A percentile compares a stretch with the other conserved stretches of the same genome.
Evolutionary conservation across 1,140 invertebrate genomes (phyloP).

Genomic region (Epicauta chinensis): DNA sequence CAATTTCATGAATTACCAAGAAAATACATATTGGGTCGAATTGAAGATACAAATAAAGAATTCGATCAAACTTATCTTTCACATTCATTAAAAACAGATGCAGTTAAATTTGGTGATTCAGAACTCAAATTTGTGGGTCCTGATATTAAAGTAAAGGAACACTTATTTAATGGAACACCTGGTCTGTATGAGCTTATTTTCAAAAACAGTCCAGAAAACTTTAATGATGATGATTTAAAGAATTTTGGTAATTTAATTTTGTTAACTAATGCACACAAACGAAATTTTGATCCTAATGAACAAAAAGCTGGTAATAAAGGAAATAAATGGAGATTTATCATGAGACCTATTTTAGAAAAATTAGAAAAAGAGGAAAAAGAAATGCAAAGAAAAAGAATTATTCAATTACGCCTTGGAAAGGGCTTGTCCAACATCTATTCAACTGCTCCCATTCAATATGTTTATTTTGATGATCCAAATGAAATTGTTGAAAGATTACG

Average conservation of each 20-base stretch:
- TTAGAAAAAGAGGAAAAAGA: no score
- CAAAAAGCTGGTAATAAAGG: neutral
- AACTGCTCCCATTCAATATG: neutral
- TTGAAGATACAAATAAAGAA: no score
- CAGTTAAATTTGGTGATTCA: neutral
- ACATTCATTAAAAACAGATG: neutral
- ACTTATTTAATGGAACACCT: neutral
- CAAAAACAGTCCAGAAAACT: neutral
- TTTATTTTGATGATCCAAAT: constrained; percentile 8
- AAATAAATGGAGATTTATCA: neutral
- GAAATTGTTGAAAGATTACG: constrained; percentile 2
- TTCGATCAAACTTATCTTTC: no score
- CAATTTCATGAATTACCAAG: no score
- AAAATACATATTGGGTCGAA: no score
- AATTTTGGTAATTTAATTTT: neutral
- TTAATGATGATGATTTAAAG: neutral
- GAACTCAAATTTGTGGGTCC: neutral
- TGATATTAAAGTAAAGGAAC: neutral
- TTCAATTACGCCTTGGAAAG: no score
- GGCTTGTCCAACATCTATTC: no score
- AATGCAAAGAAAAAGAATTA: no score
- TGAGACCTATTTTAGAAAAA: neutral
- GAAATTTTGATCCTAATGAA: neutral
- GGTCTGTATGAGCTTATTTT: neutral
- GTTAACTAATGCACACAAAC: neutral